A percentile compares a stretch with the other conserved stretches of the same genome.
These are phyloP conservation scores for Garrulus glandarius DNA, from an alignment of 2,797 vertebrate genomes.

Conservation along the genomic window DNA sequence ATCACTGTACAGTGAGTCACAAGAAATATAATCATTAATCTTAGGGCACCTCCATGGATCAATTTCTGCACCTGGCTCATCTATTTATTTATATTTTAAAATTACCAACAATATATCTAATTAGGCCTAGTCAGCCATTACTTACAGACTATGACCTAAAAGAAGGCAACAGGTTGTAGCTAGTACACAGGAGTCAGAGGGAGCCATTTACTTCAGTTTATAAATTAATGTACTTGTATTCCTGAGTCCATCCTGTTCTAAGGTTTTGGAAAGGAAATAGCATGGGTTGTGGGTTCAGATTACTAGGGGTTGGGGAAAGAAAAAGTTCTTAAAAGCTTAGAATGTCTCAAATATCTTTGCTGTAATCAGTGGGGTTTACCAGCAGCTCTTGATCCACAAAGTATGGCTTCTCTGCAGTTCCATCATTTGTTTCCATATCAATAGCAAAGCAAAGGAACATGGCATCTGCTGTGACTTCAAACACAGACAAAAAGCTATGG, in stretches of 20 bases:
- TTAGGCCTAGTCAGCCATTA: neutral
- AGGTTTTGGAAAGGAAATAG: neutral
- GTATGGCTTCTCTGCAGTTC: conserved; percentile 76
- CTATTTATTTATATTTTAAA: neutral
- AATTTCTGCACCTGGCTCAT: neutral
- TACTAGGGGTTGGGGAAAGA: neutral
- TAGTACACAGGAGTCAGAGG: neutral
- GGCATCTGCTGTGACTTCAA: conserved; percentile 74
- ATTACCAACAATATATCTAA: neutral
- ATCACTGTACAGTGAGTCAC: neutral
- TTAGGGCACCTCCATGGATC: neutral
- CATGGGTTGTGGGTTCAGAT: neutral
- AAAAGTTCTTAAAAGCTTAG: neutral
- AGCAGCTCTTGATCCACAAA: conserved; percentile 77
- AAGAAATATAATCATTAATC: neutral
- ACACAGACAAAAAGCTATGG: conserved; percentile 77
- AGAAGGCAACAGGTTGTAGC: neutral
- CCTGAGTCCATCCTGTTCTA: neutral
- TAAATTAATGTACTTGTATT: neutral
- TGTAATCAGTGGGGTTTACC: conserved; percentile 65
- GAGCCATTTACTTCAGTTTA: neutral
- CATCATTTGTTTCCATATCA: conserved; percentile 80
- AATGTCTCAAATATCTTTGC: neutral
- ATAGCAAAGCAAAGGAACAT: conserved; percentile 77
- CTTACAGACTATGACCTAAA: neutral